These are phyloP conservation scores for Bicyclus anynana DNA, from an alignment of 1,140 invertebrate species.

Conservation along the genomic window DNA sequence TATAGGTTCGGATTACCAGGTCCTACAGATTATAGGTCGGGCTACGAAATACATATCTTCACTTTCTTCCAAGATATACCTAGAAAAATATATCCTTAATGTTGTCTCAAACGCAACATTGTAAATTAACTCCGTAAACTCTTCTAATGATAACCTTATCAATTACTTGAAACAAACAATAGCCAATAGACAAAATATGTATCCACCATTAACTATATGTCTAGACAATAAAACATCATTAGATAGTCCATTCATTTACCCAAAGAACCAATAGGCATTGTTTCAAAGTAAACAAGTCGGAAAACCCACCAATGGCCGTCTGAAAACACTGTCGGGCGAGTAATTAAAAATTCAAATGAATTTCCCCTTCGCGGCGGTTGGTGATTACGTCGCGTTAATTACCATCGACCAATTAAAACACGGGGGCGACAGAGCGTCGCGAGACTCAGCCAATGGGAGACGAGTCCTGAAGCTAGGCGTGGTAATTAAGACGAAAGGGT, in stretches of 20 bases:
- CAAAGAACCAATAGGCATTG: constrained; percentile 5
- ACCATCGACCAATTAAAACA: constrained; percentile 68
- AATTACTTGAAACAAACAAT: no score
- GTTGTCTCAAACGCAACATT: no score
- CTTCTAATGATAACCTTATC: no score
- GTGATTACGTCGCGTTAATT: constrained; percentile 71
- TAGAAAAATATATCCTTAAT: no score
- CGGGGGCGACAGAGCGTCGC: constrained; percentile 48
- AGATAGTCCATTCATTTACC: background rate
- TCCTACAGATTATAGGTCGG: no score
- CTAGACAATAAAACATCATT: background rate
- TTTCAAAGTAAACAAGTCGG: constrained; percentile 10
- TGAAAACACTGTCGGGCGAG: constrained; percentile 28
- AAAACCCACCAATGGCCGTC: constrained; percentile 52
- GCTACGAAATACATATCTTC: no score
- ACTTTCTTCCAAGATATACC: no score
- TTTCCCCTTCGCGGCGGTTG: constrained; percentile 60
- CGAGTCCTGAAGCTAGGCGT: constrained; percentile 62
- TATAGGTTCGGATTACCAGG: no score
- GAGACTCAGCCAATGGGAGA: constrained; percentile 47
- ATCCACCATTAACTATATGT: background rate
- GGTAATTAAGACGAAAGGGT: constrained; percentile 75
- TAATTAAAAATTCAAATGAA: constrained; percentile 77
- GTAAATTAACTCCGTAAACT: no score
- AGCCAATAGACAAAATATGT: no score